A percentile compares a stretch with the other conserved stretches of the same genome.
phyloP scores from a whole-genome alignment of 2,888 invertebrate genomes.

The Thalpophila matura region DNA sequence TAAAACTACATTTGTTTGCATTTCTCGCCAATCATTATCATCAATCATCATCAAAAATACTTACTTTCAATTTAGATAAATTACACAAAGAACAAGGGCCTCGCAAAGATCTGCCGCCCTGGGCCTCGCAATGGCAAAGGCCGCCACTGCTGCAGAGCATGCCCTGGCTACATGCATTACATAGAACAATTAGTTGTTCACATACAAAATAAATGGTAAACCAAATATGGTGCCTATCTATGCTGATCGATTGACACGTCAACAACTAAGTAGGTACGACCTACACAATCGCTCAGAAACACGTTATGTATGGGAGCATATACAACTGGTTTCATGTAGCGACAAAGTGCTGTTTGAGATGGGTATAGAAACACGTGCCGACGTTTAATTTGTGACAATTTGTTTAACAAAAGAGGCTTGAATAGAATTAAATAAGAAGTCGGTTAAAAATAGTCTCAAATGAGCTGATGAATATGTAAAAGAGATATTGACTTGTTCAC shows the following conservation, averaged over 20 bases:
- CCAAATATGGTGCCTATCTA: slow-evolving; percentile 1
- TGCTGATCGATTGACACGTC: slow-evolving; percentile 25
- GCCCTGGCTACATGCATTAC: no score
- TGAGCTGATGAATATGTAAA: no score
- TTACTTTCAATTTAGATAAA: no score
- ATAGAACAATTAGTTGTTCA: background rate
- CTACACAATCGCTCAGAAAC: slow-evolving; percentile 9
- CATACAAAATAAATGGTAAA: background rate
- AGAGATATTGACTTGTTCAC: no score
- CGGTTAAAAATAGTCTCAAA: background rate
- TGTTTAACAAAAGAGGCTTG: background rate
- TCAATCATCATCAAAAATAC: no score
- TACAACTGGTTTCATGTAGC: slow-evolving; percentile 6
- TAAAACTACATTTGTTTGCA: no score
- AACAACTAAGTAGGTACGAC: background rate
- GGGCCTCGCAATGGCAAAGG: no score
- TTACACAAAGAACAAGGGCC: no score
- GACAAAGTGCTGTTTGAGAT: slow-evolving; percentile 9
- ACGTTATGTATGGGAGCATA: background rate
- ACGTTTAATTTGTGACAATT: background rate
- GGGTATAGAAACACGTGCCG: background rate
- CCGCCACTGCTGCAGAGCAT: no score
- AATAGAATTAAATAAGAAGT: background rate
- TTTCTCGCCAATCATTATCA: no score
- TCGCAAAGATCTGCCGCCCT: no score